Evolutionary conservation across 2,113 vertebrate genomes (phyloP), one percentile per base, ranked within the genome.

Genomic region (Heliornis fulica): DNA sequence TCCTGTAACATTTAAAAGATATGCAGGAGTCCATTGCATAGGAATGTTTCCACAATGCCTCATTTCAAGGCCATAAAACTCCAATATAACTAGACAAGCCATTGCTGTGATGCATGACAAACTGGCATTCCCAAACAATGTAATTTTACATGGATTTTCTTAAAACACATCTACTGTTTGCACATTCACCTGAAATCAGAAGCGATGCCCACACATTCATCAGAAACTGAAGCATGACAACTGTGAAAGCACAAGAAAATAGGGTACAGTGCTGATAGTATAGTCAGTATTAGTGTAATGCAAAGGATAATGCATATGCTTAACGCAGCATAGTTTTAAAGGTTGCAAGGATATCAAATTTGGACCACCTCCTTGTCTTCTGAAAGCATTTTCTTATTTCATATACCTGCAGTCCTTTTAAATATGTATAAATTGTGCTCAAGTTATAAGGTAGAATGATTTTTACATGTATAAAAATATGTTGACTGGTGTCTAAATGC

Each of bases 401-500:
- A 89, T 90, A 95, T 22, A 61, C 57, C 68, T 2, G 10, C 78
- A 82, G 89, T 87, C 80, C 57, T 82, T 90, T 91, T 75, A 85
- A 91, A 95, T 93, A 65, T 83, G 88, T 90, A 94, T 82, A 93
- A 83, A 89, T 79, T 77, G 72, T 82, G 54, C 54, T 87, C 45
- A 41, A 54, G 86, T 86, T 64, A 43, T 50, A 69, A 95, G 84
- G 82, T 36, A 85, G 84, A 91, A 71, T 26, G 26, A 90, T 80
- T 74, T 97, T 95, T 89, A 89, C 76, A 65, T 89, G 43, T 93
- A 94, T 91, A 89, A 94, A 97, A 85, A 89, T 77, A 78, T 92
- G 68, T 95, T 97, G 96, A 96, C 85, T 94, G 90, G 92, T 89
- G 43, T 36, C 81, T 95, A 96, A 97, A 94, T 86, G 91, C 84